Evolutionary conservation across 1,140 invertebrate species (phyloP), one percentile per base, ranked within the genome.

Genomic region (Adoxophyes honmai): DNA sequence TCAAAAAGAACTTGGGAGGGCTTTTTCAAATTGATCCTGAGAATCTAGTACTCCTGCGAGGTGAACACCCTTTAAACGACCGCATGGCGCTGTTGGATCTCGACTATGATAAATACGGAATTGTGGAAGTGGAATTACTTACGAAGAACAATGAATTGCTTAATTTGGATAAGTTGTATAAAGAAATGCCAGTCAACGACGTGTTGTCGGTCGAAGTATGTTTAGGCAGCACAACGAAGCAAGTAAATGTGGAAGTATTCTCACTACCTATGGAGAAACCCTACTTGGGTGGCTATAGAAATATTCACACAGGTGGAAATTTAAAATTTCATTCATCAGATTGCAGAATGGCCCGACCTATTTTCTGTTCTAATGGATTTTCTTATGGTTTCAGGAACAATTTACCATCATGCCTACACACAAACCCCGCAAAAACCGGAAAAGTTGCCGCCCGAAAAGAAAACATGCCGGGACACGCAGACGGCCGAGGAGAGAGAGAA

Each of bases 361-460:
- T n/a, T 55, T 42, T 0, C 34, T 18, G 34, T 51, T 53, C n/a
- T 36, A 34, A 59, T 21, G 11, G 21, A 28, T n/a, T 55, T 1
- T 39, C 4, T 16, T 38, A 44, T 55, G 36, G n/a, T 81, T 73
- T 62, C 58, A 88, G 86, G 82, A 28, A 53, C 60, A 34, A 81
- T 91, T 57, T 94, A 92, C 73, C 89, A 93, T 59, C 92, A 94
- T 73, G 92, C 92, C 6, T 91, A 84, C 64, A 91, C 91, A 0
- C 93, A 94, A 78, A 94, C 93, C 18, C 91, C 90, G 4, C 92
- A 92, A 35, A 82, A 82, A 35, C 72, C 80, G 13, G 87, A 90
- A 58, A 89, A 85, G 65, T 28, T 90, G 18, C 78, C 86, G n/a
- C 79, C 83, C 5, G 82, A 90, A 58, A 82, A 78, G 38, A 91